phyloP scores from a whole-genome alignment of 2,113 vertebrate species.

The Tichodroma muraria region DNA sequence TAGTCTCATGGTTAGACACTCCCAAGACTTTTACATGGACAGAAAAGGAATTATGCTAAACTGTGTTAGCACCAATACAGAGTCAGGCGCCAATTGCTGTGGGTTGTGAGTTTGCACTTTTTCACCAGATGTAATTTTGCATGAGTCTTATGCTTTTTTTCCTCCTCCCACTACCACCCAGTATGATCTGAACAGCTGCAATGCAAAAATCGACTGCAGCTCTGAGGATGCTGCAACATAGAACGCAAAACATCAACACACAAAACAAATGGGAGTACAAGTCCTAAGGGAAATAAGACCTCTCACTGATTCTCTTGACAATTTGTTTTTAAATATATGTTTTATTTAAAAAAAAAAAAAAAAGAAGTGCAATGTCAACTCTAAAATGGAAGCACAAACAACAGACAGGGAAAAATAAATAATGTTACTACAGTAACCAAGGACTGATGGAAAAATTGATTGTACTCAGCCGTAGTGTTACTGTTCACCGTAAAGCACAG shows the following conservation, averaged over 20 bases:
- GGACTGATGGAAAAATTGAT: conserved; percentile 70
- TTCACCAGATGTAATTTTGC: conserved; percentile 45
- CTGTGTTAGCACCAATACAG: conserved; percentile 65
- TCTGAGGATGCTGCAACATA: conserved; percentile 40
- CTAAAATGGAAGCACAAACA: conserved; percentile 70
- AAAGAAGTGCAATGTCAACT: conserved; percentile 72
- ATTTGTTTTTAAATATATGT: conserved; percentile 67
- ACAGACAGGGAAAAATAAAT: conserved; percentile 73
- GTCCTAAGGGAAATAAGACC: conserved; percentile 64
- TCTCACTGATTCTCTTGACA: conserved; percentile 57
- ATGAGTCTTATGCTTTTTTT: conserved; percentile 7
- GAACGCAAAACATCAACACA: conserved; percentile 42
- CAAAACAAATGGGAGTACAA: conserved; percentile 63
- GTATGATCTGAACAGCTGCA: conserved; percentile 54
- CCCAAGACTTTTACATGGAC: conserved; percentile 44
- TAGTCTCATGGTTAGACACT: conserved; percentile 33
- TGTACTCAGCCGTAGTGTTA: conserved; percentile 76
- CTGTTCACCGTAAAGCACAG: conserved; percentile 73
- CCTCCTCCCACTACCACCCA: conserved; percentile 42
- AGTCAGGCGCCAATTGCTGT: conserved; percentile 44
- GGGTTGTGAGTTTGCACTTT: neutral
- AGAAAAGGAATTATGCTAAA: conserved; percentile 32
- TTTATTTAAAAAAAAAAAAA: conserved; percentile 66
- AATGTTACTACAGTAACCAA: conserved; percentile 73
- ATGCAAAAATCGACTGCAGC: conserved; percentile 52